These are phyloP conservation scores for Sylvia borin DNA, from an alignment of 2,797 vertebrate species.

Conservation along the genomic window DNA sequence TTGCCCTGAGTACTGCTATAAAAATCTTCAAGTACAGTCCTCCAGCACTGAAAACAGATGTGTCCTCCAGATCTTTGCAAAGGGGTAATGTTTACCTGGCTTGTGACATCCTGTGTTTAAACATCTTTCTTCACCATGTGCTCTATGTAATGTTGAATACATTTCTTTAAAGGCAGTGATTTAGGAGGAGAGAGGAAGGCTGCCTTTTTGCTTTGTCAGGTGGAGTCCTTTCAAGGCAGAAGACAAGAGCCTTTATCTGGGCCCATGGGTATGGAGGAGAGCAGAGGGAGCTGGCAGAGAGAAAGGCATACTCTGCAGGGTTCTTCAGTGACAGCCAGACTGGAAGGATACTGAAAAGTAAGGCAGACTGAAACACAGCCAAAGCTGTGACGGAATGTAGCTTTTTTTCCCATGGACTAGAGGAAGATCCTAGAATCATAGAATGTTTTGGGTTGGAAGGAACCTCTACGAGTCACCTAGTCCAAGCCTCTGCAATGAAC, in stretches of 20 bases:
- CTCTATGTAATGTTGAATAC: background rate
- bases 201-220: background rate
- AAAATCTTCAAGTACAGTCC: background rate
- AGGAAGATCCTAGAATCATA: background rate
- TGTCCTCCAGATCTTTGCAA: background rate
- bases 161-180: background rate
- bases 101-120: background rate
- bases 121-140: background rate
- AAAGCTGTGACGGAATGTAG: background rate
- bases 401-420: accelerated
- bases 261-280: background rate
- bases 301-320: background rate
- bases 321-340: background rate
- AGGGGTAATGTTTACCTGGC: background rate
- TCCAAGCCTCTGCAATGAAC: background rate
- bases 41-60: background rate
- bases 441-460: background rate
- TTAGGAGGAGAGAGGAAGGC: background rate
- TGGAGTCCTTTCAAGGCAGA: background rate
- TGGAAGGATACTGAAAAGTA: background rate
- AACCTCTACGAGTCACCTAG: background rate
- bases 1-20: background rate
- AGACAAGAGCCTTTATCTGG: background rate
- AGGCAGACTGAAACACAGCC: background rate
- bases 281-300: background rate